Evolutionary conservation across 2,888 invertebrate genomes (phyloP), one percentile per base, ranked within the genome.

Genomic region (Caenorhabditis sp.): DNA sequence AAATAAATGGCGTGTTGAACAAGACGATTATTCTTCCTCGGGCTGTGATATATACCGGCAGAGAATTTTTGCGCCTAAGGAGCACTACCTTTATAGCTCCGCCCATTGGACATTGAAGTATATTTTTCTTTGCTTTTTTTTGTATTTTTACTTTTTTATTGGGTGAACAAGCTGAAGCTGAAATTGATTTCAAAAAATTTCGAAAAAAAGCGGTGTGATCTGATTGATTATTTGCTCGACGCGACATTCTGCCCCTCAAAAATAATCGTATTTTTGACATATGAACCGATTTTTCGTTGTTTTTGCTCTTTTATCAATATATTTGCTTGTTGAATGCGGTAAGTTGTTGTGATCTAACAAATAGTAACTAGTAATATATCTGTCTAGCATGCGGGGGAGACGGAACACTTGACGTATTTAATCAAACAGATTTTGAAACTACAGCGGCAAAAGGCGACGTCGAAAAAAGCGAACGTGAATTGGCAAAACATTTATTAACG

Each of bases 1-100:
- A 73, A 73, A 73, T 73, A 73, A 73, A 68, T 73, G 68, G 73
- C 73, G 73, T 73, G 73, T 73, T 68, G 68, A 68, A 73, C 73
- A 73, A 73, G 68, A 68, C 73, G 68, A 73, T 72, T 72, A 67
- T 67, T 72, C 72, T 72, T 67, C 63, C 67, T 67, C 62, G 67
- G 67, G 21, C 25, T 53, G 53, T 23, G 53, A 53, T 53, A 70
- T 70, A 70, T 66, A 70, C 70, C 66, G 70, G 61, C 43, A 43
- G 43, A 43, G 43, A 10, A 43, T 43, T 53, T 53, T 53, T 53
- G 53, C 25, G 53, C 23, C 25, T 20, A 23, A 8, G 8, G 21
- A 26, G 25, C 12, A 23, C 17, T 56, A 3, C 12, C 14, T 14
- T 56, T 56, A 3, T 56, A 23, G 17, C 26, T 56, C 17, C 26